These are phyloP conservation scores for Machaerirhynchus nigripectus DNA, from an alignment of 2,113 vertebrate genomes.

Conservation along the genomic window DNA sequence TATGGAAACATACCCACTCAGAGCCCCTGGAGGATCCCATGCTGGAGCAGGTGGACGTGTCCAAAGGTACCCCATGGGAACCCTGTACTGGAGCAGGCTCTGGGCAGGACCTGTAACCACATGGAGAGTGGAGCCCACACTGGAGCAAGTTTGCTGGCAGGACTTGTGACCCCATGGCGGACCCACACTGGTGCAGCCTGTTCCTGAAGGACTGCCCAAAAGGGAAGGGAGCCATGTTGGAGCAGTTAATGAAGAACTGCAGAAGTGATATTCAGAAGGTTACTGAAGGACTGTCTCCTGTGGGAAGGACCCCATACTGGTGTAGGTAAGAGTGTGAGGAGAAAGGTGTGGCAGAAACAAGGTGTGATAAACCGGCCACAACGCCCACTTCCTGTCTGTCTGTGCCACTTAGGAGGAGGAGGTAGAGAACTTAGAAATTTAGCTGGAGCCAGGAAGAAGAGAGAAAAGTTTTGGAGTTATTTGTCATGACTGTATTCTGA, in stretches of 20 bases:
- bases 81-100: background rate
- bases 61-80: rapidly evolving
- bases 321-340: background rate
- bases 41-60: rapidly evolving
- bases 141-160: background rate
- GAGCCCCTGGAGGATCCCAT: background rate
- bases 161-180: rapidly evolving
- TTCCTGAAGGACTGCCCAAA: background rate
- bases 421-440: background rate
- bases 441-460: background rate
- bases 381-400: rapidly evolving
- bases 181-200: rapidly evolving
- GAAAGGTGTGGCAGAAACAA: background rate
- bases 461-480: background rate
- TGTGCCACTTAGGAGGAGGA: rapidly evolving
- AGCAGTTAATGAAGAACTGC: background rate
- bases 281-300: rapidly evolving
- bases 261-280: background rate
- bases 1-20: background rate
- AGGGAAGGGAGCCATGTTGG: rapidly evolving
- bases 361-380: rapidly evolving
- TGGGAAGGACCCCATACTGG: rapidly evolving
- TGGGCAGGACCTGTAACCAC: background rate
- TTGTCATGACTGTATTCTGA: background rate
- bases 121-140: background rate